Percentiles rank a stretch among this genome's conserved stretches.
Conservation (phyloP, 2,113 vertebrate genomes). For the Tauraco erythrolophus region DNA sequence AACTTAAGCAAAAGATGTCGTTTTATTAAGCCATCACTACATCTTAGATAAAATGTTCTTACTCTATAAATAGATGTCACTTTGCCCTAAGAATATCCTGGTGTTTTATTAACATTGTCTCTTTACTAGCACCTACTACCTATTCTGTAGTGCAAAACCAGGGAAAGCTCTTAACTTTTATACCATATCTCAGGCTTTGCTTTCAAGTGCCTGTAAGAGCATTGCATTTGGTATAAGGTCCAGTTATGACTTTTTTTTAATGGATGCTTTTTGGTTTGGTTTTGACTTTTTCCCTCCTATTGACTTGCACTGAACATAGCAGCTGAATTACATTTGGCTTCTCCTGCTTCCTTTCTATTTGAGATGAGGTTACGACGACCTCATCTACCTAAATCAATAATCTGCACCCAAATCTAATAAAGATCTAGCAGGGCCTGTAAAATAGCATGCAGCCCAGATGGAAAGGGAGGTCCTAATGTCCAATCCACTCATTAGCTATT, state of each 20-base stretch:
- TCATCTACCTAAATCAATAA: conserved; percentile 70
- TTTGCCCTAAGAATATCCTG: background rate
- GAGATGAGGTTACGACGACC: conserved; percentile 59
- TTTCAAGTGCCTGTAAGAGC: background rate
- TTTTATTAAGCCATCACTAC: background rate
- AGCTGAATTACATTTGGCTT: conserved; percentile 58
- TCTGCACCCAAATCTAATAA: conserved; percentile 67
- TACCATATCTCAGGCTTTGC: background rate
- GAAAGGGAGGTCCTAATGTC: conserved; percentile 59
- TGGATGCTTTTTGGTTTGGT: background rate
- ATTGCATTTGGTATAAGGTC: background rate
- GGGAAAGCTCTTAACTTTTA: background rate
- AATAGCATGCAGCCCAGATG: conserved; percentile 56
- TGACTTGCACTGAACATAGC: conserved; percentile 12
- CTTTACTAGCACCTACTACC: background rate
- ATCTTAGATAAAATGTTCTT: background rate
- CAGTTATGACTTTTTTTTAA: background rate
- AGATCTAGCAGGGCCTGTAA: conserved; percentile 59
- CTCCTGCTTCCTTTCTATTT: conserved; percentile 43
- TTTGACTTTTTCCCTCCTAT: background rate
- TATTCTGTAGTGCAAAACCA: background rate
- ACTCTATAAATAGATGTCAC: conserved; percentile 26
- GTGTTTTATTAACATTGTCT: background rate
- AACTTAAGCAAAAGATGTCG: conserved; percentile 11
- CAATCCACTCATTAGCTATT: conserved; percentile 54